A percentile compares a stretch with the other conserved stretches of the same genome.
Evolutionary conservation across 1,140 invertebrate species (phyloP).

Genomic region (Oreohelix idahoensis): DNA sequence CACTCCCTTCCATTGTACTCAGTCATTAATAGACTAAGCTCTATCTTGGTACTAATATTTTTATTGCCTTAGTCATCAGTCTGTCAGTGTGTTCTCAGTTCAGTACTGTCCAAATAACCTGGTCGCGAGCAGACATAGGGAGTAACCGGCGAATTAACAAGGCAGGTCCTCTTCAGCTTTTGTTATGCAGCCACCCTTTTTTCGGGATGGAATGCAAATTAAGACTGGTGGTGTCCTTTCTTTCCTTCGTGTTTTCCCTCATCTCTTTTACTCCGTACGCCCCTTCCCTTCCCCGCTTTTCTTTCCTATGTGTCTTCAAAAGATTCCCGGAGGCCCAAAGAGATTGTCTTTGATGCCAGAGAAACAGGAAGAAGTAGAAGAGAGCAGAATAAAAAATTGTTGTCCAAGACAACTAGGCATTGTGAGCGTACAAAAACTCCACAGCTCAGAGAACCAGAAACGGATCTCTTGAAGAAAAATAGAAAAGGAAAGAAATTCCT

Average conservation of each 20-base stretch:
- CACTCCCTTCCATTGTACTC: no score
- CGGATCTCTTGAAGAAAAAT: conserved; percentile 2
- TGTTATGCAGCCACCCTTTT: conserved; percentile 8
- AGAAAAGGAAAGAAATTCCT: neutral
- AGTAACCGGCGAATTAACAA: conserved; percentile 1
- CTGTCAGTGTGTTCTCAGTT: no score
- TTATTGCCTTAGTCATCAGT: no score
- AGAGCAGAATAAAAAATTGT: neutral
- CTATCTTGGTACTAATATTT: no score
- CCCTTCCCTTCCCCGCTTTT: neutral
- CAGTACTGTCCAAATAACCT: neutral
- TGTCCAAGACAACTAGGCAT: conserved; percentile 11
- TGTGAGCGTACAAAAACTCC: neutral
- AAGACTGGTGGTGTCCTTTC: neutral
- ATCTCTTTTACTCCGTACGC: neutral
- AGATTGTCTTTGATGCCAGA: conserved; percentile 1
- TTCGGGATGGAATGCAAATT: conserved; percentile 5
- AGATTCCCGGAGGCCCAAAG: conserved; percentile 2
- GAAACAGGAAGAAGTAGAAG: neutral
- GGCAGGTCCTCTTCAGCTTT: neutral
- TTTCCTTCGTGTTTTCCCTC: neutral
- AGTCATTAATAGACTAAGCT: no score
- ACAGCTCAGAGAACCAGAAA: neutral
- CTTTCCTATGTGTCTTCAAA: neutral
- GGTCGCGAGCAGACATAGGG: neutral